Base-by-base conservation (phyloP, 2,888 invertebrate species). In the Harpalus rubripes region DNA sequence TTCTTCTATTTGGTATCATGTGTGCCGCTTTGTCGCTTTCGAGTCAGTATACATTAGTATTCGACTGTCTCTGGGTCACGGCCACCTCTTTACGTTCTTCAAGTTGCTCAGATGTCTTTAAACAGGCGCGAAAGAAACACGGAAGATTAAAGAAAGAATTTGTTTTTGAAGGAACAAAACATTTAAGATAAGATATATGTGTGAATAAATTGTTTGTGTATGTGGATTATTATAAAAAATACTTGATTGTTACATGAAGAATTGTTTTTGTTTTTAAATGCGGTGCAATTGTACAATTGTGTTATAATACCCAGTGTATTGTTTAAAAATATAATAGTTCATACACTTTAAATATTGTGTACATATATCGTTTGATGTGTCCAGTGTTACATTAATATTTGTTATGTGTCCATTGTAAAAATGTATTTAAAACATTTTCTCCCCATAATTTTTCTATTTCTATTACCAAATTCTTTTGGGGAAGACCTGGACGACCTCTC, bases 11-110 rank as follows among this genome's bases (percentile, higher is more conserved):
- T 15, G 0, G 15, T 22, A 7, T 18, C 58, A 59, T 15, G 16
- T 61, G 8, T 80, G 80, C 80, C 80, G 80, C 80, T 80, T 18
- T 59, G 0, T n/a, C 10, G 5, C 5, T 39, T 15, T 22, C n/a
- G 32, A n/a, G 3, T 12, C 63, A 18, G 10, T 10, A 8, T 26
- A 15, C 32, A 65, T 6, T 63, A 8, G 58, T 6, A 81, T 65
- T 80, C 80, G 85, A 85, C 79, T 85, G 85, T 85, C 85, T 85
- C 58, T 85, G 41, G 85, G 85, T 85, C 85, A 85, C 22, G 85
- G 80, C 59, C 85, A 59, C 6, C 65, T 26, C 76, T n/a, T 39
- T 16, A 65, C 63, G 32, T 32, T 32, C 85, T 32, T 32, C 85
- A 85, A 72, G 68, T 65, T 80, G 7, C 41, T 85, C 58, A 59